Base-by-base conservation (phyloP, 37 sponge, comb jelly and placozoan species). In the Cliona cf. orientalis region DNA sequence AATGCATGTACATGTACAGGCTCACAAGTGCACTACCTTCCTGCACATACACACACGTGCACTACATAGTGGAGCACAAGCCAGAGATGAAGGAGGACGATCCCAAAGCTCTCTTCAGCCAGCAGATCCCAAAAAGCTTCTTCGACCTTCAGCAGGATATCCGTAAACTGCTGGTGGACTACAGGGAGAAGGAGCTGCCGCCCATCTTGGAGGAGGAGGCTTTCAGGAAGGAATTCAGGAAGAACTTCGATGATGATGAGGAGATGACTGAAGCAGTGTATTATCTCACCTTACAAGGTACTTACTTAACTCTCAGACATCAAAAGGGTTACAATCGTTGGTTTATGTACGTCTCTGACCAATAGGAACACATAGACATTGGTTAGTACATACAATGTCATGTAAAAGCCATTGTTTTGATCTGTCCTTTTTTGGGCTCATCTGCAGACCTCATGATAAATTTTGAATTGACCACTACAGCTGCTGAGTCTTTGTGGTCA, bases 211-310 rank as follows among this genome's bases (percentile, higher is more conserved):
- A 77, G 12, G 78, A 75, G 32, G 86, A 87, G 37, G 53, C 42
- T 67, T 67, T 79, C 57, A 29, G 23, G 68, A 39, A 56, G 42
- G 64, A 59, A 49, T 49, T 49, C 14, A 9, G 14, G 14, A 9
- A 49, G 9, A 49, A 35, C 2, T 23, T 88, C 25, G 56, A 60
- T 45, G 78, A 81, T 2, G 40, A 35, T 12, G 88, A 88, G 37
- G 88, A 88, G 34, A 22, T 88, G 76, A 46, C 75, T 33, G 88
- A 88, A 35, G 88, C 88, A 45, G 88, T 88, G 25, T 22, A 80
- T 26, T 88, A 71, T 43, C 88, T 88, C 39, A 53, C 42, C 33
- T 29, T 66, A 23, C 88, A 88, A 88, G 88, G 87, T 86, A 73
- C 26, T 2, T n/a, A 22, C 14, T 11, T 49, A 21, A 17, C n/a